A percentile compares a stretch with the other conserved stretches of the same genome.
Conservation (phyloP, 2,113 vertebrate species). For the Laterallus jamaicensis region DNA sequence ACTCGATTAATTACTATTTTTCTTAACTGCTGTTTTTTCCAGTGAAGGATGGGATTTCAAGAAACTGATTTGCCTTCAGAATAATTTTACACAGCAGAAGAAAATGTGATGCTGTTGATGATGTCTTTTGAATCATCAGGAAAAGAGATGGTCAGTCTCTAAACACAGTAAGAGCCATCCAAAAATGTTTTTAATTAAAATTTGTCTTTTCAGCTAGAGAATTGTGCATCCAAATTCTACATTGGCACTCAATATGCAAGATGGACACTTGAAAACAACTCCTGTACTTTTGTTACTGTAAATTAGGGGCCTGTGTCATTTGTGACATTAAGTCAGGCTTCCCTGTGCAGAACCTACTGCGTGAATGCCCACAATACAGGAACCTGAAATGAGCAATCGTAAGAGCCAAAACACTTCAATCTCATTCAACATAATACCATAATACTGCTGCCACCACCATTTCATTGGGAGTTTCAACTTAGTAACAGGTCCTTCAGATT, state of each 20-base stretch:
- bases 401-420: not conserved
- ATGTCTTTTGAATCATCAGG: not conserved
- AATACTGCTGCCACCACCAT: not conserved
- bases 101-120: not conserved
- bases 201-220: not conserved
- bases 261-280: not conserved
- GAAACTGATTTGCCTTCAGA: slow-evolving; percentile 13
- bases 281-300: not conserved
- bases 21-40: not conserved
- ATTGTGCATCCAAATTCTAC: not conserved
- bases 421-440: not conserved
- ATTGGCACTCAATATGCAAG: not conserved
- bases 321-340: not conserved
- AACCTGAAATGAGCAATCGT: not conserved
- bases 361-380: not conserved
- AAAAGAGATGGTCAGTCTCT: not conserved
- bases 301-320: rapidly evolving
- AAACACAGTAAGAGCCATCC: not conserved
- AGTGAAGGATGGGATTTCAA: slow-evolving; percentile 18
- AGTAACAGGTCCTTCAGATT: too few species aligned
- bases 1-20: not conserved
- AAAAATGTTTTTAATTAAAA: not conserved
- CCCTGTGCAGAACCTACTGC: not conserved
- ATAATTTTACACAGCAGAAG: not conserved
- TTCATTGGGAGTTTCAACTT: not conserved